A percentile compares a stretch with the other conserved stretches of the same genome.
These are phyloP conservation scores for Osmoderma eremita DNA, from an alignment of 2,888 invertebrate genomes.

Conservation along the genomic window DNA sequence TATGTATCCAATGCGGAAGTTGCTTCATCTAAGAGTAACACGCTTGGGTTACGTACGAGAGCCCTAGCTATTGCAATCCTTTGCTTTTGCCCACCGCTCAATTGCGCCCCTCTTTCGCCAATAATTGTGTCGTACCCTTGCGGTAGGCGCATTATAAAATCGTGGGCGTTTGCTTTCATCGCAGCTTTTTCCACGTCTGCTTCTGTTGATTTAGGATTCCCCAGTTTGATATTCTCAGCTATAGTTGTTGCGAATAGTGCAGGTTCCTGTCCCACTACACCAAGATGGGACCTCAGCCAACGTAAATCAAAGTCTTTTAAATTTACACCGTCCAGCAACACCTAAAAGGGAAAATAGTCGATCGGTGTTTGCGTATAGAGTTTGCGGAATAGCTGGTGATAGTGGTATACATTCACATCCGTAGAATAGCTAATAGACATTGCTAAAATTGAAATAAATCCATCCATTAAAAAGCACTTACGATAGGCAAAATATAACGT, in stretches of 20 bases:
- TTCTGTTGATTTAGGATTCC: constrained; percentile 72
- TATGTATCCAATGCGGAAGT: constrained; percentile 89
- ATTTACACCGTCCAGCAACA: constrained; percentile 74
- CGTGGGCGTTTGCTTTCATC: constrained; percentile 80
- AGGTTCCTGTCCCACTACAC: constrained; percentile 92
- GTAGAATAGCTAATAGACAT: too few species aligned
- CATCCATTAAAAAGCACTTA: too few species aligned
- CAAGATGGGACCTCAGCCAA: constrained; percentile 83
- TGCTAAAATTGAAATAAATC: too few species aligned
- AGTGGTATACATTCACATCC: too few species aligned
- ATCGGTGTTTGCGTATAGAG: not conserved
- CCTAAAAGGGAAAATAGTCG: constrained; percentile 59
- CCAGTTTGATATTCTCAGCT: constrained; percentile 84
- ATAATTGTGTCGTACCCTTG: constrained; percentile 85
- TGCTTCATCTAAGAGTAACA: constrained; percentile 85
- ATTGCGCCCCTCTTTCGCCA: constrained; percentile 84
- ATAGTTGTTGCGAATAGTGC: constrained; percentile 87
- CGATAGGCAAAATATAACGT: too few species aligned
- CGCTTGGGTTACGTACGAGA: constrained; percentile 80
- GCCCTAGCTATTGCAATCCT: constrained; percentile 91
- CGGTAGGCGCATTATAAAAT: constrained; percentile 79
- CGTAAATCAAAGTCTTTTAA: constrained; percentile 78
- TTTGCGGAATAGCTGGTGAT: too few species aligned
- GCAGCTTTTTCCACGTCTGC: constrained; percentile 77
- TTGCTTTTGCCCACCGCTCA: constrained; percentile 91